Conservation (phyloP, 2,888 invertebrate genomes). For the Erebia aethiops region DNA sequence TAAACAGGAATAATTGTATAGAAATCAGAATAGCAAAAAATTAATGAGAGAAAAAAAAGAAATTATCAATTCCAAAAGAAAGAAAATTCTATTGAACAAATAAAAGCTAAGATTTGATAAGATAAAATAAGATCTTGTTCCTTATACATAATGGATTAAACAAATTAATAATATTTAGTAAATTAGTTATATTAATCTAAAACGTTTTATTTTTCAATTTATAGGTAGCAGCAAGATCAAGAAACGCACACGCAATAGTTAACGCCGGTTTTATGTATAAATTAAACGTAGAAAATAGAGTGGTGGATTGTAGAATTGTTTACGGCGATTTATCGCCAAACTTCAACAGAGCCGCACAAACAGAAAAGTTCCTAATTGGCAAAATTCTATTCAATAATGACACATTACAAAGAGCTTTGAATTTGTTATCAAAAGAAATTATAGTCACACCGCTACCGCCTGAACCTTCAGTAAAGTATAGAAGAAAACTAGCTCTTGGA, state of each 20-base stretch:
- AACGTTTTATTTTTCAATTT: neutral
- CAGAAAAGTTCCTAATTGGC: conserved; percentile 74
- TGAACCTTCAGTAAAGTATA: conserved; percentile 83
- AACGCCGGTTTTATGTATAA: conserved; percentile 88
- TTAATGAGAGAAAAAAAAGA: too few species aligned
- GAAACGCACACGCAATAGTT: conserved; percentile 89
- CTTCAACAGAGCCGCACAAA: conserved; percentile 83
- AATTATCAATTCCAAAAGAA: too few species aligned
- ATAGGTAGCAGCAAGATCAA: conserved; percentile 88
- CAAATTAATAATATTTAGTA: neutral
- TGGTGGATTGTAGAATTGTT: conserved; percentile 82
- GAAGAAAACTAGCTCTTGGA: conserved; percentile 83
- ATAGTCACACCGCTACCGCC: conserved; percentile 81
- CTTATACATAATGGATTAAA: too few species aligned
- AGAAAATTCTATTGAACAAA: too few species aligned
- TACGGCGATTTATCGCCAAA: conserved; percentile 81
- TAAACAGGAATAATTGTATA: too few species aligned
- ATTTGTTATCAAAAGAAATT: conserved; percentile 82
- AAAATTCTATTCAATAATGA: conserved; percentile 72
- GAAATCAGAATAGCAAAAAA: too few species aligned
- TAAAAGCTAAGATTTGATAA: too few species aligned
- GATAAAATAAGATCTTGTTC: too few species aligned
- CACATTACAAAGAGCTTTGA: conserved; percentile 78
- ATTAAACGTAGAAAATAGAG: conserved; percentile 60
- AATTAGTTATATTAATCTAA: neutral